These are phyloP conservation scores for Sitobion miscanthi DNA, from an alignment of 1,140 invertebrate genomes.

Conservation along the genomic window DNA sequence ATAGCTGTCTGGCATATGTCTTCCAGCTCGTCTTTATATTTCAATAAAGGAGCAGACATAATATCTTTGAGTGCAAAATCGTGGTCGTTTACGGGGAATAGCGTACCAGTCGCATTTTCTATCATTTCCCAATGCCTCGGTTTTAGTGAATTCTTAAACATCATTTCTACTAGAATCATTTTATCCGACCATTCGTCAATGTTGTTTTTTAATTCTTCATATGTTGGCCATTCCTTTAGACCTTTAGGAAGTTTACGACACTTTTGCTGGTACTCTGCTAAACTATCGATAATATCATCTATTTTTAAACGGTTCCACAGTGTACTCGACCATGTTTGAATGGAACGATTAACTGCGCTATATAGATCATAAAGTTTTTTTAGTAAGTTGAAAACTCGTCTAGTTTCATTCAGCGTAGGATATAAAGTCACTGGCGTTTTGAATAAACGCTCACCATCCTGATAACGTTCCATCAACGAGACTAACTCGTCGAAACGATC, in stretches of 20 bases:
- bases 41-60: conserved; percentile 88
- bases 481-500: conserved; percentile 95
- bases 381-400: conserved; percentile 93
- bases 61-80: conserved; percentile 95
- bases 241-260: conserved; percentile 94
- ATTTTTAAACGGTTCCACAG: conserved; percentile 95
- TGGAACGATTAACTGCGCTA: conserved; percentile 91
- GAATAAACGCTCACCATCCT: conserved; percentile 93
- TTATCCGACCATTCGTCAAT: conserved; percentile 98
- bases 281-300: conserved; percentile 95
- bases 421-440: conserved; percentile 89
- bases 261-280: conserved; percentile 95
- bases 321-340: conserved; percentile 95
- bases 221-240: conserved; percentile 90
- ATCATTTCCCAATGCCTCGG: conserved; percentile 94
- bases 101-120: conserved; percentile 86
- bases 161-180: conserved; percentile 91
- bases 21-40: conserved; percentile 96
- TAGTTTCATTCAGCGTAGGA: conserved; percentile 87
- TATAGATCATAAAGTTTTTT: conserved; percentile 96
- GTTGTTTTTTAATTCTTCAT: conserved; percentile 92
- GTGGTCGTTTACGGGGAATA: conserved; percentile 89
- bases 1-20: conserved; percentile 98
- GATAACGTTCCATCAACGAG: conserved; percentile 88
- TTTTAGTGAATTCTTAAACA: conserved; percentile 98